These are phyloP conservation scores for Hycleus cichorii DNA, from an alignment of 1,140 invertebrate genomes.

Conservation along the genomic window DNA sequence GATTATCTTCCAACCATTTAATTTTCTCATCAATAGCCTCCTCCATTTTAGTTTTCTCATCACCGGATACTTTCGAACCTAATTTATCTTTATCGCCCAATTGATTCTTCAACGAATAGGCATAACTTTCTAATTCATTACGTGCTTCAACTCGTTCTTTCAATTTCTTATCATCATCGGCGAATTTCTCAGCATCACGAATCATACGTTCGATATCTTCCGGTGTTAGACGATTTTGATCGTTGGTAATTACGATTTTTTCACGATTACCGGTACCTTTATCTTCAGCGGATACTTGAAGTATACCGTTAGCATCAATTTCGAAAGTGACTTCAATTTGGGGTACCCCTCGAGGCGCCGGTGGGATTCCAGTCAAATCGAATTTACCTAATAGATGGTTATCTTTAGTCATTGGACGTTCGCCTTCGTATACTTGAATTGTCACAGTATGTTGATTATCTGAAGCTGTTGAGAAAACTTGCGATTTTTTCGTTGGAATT, in stretches of 20 bases:
- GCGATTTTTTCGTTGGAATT: slow-evolving; percentile 99
- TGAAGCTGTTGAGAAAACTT: slow-evolving; percentile 98
- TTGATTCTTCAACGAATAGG: slow-evolving; percentile 97
- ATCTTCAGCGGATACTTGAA: slow-evolving; percentile 88
- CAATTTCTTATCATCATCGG: slow-evolving; percentile 96
- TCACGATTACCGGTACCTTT: slow-evolving; percentile 98
- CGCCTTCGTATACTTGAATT: slow-evolving; percentile 96
- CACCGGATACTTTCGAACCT: slow-evolving; percentile 81
- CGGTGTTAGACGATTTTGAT: slow-evolving; percentile 92
- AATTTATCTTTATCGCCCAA: slow-evolving; percentile 96
- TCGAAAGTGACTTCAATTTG: slow-evolving; percentile 99
- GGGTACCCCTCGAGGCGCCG: slow-evolving; percentile 95
- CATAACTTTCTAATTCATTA: slow-evolving; percentile 94
- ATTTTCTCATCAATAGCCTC: slow-evolving; percentile 94
- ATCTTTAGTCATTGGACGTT: slow-evolving; percentile 99
- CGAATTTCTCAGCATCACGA: slow-evolving; percentile 96
- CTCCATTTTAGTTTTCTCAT: slow-evolving; percentile 95
- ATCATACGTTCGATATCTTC: slow-evolving; percentile 99
- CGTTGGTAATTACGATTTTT: slow-evolving; percentile 98
- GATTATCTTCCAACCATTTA: slow-evolving; percentile 96
- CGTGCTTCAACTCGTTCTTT: slow-evolving; percentile 95
- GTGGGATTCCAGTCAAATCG: slow-evolving; percentile 96
- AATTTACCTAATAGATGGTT: slow-evolving; percentile 96
- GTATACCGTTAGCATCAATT: slow-evolving; percentile 97
- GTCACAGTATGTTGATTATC: slow-evolving; percentile 99